Percentiles rank a stretch among this genome's conserved stretches.
Conservation (phyloP, 1,140 invertebrate genomes). For the Brachionus paranguensis region DNA sequence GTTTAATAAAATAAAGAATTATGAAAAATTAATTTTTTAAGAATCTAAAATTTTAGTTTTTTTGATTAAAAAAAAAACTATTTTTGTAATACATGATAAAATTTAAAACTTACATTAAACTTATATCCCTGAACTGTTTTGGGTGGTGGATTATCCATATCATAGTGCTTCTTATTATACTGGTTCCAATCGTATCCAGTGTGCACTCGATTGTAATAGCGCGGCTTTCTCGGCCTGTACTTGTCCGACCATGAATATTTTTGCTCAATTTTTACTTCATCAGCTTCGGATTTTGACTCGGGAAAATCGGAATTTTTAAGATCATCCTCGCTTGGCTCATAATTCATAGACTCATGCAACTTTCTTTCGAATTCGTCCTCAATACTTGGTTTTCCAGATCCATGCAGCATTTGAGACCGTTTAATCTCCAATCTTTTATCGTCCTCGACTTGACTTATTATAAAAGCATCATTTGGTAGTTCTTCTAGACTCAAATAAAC, state of each 20-base stretch:
- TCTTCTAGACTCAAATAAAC: neutral
- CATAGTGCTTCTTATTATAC: conserved; percentile 99
- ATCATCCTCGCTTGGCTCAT: neutral
- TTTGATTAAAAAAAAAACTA: too few species aligned
- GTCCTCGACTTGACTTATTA: neutral
- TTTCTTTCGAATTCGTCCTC: conserved; percentile 34
- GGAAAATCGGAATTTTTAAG: conserved; percentile 46
- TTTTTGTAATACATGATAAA: neutral
- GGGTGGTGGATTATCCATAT: conserved; percentile 99
- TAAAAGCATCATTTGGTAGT: neutral
- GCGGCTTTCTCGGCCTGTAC: conserved; percentile 88
- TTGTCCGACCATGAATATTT: conserved; percentile 95
- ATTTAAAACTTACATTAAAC: conserved; percentile 69
- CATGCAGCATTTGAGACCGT: neutral
- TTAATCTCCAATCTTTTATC: neutral
- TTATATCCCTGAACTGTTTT: conserved; percentile 99
- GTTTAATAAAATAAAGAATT: too few species aligned
- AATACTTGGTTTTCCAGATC: neutral
- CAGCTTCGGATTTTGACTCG: conserved; percentile 66
- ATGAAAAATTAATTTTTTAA: too few species aligned
- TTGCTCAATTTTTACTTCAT: conserved; percentile 68
- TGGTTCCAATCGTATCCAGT: conserved; percentile 99
- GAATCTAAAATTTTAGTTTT: too few species aligned
- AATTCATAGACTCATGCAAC: neutral
- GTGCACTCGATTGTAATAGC: conserved; percentile 86